Conservation (phyloP, 2,888 invertebrate genomes). For the Exephanes ischioxanthus region DNA sequence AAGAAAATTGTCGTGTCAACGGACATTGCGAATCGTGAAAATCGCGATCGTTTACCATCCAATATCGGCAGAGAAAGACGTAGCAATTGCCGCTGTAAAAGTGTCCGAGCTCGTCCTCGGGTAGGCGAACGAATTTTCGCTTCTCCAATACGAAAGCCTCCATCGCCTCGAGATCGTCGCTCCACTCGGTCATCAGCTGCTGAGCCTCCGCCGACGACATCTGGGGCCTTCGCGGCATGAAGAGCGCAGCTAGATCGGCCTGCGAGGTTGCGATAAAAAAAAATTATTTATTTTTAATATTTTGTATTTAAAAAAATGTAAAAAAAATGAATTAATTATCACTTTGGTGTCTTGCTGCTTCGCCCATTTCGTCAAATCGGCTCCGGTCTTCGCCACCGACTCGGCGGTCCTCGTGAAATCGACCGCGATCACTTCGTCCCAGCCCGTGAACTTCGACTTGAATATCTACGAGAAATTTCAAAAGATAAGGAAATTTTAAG, state of each 20-base stretch:
- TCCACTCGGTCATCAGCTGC: constrained; percentile 97
- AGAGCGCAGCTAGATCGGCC: constrained; percentile 97
- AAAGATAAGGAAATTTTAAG: not conserved
- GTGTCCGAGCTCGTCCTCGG: constrained; percentile 96
- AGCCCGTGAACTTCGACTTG: constrained; percentile 98
- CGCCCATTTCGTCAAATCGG: constrained; percentile 97
- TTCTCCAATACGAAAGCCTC: constrained; percentile 98
- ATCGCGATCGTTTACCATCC: constrained; percentile 87
- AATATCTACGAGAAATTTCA: constrained; percentile 89
- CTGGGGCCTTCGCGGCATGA: constrained; percentile 96
- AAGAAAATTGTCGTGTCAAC: too few species aligned
- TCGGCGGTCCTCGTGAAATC: constrained; percentile 99
- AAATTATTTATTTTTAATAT: constrained; percentile 17
- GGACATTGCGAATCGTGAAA: too few species aligned
- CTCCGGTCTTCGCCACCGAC: constrained; percentile 98
- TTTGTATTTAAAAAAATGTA: constrained; percentile 10
- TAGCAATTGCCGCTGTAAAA: constrained; percentile 99
- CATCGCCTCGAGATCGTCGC: constrained; percentile 99
- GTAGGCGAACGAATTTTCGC: constrained; percentile 98
- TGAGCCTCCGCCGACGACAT: constrained; percentile 94
- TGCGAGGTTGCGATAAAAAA: constrained; percentile 77
- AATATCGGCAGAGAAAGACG: constrained; percentile 98
- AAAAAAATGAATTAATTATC: constrained; percentile 20
- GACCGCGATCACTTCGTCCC: constrained; percentile 99
- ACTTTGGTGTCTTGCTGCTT: constrained; percentile 94